Conservation (phyloP, 2,888 invertebrate species). For the Microdon myrmicae region DNA sequence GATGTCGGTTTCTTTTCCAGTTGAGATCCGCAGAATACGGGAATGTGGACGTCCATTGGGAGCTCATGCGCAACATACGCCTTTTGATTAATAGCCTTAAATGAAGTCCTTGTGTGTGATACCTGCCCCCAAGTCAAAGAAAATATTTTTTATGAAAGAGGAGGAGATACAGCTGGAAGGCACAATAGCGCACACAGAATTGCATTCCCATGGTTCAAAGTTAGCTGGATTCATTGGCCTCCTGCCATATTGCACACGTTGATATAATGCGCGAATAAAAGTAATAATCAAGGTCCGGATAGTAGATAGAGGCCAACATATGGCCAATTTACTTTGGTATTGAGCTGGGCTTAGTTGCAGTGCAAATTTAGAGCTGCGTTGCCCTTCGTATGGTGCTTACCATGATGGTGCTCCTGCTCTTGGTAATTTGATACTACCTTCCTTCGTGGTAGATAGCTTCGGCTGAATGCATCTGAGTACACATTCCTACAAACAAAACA, state of each 20-base stretch:
- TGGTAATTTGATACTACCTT: conserved; percentile 20
- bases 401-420: conserved; percentile 1
- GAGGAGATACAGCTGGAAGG: conserved; percentile 4
- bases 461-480: conserved; percentile 19
- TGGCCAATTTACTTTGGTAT: conserved; percentile 14
- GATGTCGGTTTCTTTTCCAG: too few relatives aligned
- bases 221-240: conserved; percentile 3
- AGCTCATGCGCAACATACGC: conserved; percentile 9
- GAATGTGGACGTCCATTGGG: too few relatives aligned
- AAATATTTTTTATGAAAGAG: conserved; percentile 12
- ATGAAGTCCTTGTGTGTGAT: conserved; percentile 20
- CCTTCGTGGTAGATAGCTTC: conserved; percentile 17
- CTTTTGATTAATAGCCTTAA: conserved; percentile 16
- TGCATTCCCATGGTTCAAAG: conserved; percentile 14
- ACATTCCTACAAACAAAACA: conserved; percentile 25
- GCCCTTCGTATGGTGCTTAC: conserved; percentile 21
- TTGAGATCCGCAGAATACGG: too few relatives aligned
- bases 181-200: conserved; percentile 1
- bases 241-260: conserved; percentile 23
- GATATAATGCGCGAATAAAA: conserved; percentile 11
- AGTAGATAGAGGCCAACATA: conserved; percentile 4
- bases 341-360: conserved; percentile 1
- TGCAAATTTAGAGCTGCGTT: conserved; percentile 17
- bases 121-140: conserved; percentile 8
- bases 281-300: conserved; percentile 21